Percentiles rank a stretch among this genome's conserved stretches.
Conservation (phyloP, 2,113 vertebrate genomes). For the Lampris megalopsis region DNA sequence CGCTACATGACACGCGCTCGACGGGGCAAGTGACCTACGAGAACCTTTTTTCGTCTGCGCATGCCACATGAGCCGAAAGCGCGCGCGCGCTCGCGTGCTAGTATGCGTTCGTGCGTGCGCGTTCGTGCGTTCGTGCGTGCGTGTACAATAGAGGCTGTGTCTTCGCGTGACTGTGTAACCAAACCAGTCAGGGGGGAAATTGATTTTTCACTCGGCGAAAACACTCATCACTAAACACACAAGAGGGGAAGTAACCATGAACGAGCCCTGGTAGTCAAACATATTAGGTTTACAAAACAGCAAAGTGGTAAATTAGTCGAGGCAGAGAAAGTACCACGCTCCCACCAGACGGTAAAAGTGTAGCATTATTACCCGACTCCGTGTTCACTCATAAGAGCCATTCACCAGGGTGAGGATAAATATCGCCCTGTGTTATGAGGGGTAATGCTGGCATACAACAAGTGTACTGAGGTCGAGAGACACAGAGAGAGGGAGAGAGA, state of each 20-base stretch:
- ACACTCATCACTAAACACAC: constrained; percentile 74
- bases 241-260: constrained; percentile 78
- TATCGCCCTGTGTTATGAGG: constrained; percentile 39
- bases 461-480: constrained; percentile 5
- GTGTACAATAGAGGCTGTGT: too few relatives aligned
- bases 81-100: too few relatives aligned
- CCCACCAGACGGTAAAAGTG: constrained; percentile 48
- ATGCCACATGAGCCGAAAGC: too few relatives aligned
- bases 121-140: too few relatives aligned
- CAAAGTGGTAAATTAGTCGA: constrained; percentile 74
- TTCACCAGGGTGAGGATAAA: too few relatives aligned
- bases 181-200: constrained; percentile 77
- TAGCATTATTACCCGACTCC: constrained; percentile 20
- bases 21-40: too few relatives aligned
- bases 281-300: constrained; percentile 74
- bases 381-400: constrained; percentile 40
- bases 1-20: too few relatives aligned
- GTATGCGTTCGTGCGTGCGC: too few relatives aligned
- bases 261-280: constrained; percentile 71
- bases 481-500: constrained; percentile 18
- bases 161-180: constrained; percentile 53
- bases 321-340: constrained; percentile 48
- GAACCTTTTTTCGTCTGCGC: too few relatives aligned
- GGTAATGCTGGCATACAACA: constrained; percentile 20
- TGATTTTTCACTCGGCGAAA: constrained; percentile 69